phyloP scores from a whole-genome alignment of 2,888 invertebrate species.

The Coenonympha glycerion region DNA sequence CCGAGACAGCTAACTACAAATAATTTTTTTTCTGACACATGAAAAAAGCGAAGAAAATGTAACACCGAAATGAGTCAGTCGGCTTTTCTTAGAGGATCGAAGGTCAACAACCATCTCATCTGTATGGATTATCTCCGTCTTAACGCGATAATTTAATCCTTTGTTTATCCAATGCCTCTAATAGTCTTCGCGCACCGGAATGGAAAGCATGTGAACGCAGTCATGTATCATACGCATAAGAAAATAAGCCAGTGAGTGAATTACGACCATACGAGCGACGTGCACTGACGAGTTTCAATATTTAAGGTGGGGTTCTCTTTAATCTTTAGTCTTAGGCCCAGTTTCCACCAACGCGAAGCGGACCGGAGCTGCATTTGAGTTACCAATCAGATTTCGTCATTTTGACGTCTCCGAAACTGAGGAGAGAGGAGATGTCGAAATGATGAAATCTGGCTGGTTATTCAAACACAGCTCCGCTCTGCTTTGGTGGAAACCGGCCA shows the following conservation, averaged over 20 bases:
- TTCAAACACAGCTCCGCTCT: too few species aligned
- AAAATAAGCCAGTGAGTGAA: slow-evolving; percentile 66
- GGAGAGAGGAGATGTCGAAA: too few species aligned
- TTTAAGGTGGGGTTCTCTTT: too few species aligned
- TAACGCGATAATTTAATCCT: slow-evolving; percentile 72
- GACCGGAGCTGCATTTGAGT: too few species aligned
- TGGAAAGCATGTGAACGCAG: slow-evolving; percentile 53
- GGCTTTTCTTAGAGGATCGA: slow-evolving; percentile 40
- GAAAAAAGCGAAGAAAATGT: slow-evolving; percentile 15
- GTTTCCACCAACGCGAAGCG: too few species aligned
- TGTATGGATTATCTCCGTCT: slow-evolving; percentile 70
- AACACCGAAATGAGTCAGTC: slow-evolving; percentile 30
- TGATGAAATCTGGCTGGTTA: too few species aligned
- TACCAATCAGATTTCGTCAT: too few species aligned
- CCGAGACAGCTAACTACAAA: neutral
- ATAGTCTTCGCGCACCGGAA: slow-evolving; percentile 63
- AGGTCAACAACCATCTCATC: slow-evolving; percentile 72
- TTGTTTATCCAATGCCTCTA: slow-evolving; percentile 72
- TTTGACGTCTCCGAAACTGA: too few species aligned
- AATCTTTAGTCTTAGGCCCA: too few species aligned
- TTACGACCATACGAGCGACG: slow-evolving; percentile 41
- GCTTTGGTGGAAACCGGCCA: too few species aligned
- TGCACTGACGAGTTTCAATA: slow-evolving; percentile 40
- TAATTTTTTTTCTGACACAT: slow-evolving; percentile 8
- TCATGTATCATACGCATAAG: slow-evolving; percentile 70